These are phyloP conservation scores for Pantherophis vulpinus DNA, from an alignment of 2,797 vertebrate genomes.

Conservation along the genomic window DNA sequence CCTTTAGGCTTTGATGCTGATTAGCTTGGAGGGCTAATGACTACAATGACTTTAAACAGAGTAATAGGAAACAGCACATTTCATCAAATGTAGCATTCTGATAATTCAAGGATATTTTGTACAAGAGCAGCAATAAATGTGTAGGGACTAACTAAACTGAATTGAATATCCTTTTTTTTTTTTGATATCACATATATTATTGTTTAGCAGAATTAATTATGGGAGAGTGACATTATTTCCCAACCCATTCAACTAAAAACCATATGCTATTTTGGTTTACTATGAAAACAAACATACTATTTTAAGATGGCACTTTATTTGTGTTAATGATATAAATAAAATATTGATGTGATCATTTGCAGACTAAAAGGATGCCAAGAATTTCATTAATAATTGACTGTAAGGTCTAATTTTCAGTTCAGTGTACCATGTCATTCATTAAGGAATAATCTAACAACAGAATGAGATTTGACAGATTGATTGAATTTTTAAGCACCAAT, in stretches of 20 bases:
- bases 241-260: background rate
- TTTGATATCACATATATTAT: background rate
- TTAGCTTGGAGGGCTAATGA: background rate
- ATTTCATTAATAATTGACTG: constrained; percentile 32
- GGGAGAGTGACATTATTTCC: background rate
- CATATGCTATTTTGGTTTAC: background rate
- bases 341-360: constrained; percentile 21
- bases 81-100: background rate
- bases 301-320: background rate
- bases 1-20: background rate
- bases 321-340: constrained; percentile 10
- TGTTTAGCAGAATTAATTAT: background rate
- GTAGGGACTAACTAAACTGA: background rate
- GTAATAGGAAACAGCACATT: background rate
- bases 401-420: constrained; percentile 3
- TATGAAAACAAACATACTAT: background rate
- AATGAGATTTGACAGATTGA: background rate
- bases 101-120: background rate
- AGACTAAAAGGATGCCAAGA: background rate
- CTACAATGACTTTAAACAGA: background rate
- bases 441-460: constrained; percentile 31
- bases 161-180: background rate
- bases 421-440: constrained; percentile 22
- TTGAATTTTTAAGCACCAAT: background rate
- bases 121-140: background rate